Percentiles rank a stretch among this genome's conserved stretches.
Conservation (phyloP, 2,888 invertebrate species). For the Lingula anatina region DNA sequence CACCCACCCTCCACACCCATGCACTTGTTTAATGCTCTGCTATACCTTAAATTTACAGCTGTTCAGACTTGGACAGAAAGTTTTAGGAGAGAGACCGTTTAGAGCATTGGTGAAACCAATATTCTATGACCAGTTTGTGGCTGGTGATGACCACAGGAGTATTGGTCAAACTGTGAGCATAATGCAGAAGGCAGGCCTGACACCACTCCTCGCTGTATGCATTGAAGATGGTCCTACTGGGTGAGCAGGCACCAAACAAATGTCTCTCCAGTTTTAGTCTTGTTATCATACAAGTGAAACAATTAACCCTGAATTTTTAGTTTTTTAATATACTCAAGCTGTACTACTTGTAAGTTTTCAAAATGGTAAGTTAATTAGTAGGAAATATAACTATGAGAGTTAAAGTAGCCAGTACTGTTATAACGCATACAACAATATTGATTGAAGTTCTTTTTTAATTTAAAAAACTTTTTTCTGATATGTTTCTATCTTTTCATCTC, state of each 20-base stretch:
- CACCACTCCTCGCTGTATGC: conserved; percentile 50
- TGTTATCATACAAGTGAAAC: no score
- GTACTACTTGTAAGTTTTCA: no score
- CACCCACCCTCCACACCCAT: neutral
- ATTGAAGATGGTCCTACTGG: conserved; percentile 43
- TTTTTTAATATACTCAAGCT: no score
- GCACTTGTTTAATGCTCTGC: neutral
- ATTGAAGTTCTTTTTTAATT: no score
- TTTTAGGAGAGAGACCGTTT: conserved; percentile 35
- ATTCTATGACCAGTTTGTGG: conserved; percentile 55
- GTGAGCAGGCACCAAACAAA: conserved; percentile 2
- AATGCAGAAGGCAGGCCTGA: conserved; percentile 36
- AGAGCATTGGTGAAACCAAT: conserved; percentile 43
- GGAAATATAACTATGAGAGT: no score
- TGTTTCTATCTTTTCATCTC: no score
- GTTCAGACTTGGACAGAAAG: conserved; percentile 18
- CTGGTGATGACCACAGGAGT: conserved; percentile 43
- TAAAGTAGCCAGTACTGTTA: no score
- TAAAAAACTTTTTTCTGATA: no score
- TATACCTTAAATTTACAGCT: conserved; percentile 19
- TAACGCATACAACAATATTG: no score
- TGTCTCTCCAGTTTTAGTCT: neutral
- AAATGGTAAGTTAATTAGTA: no score
- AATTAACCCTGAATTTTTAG: no score
- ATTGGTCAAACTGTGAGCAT: conserved; percentile 27